phyloP scores from a whole-genome alignment of 2,797 vertebrate genomes.

The Merluccius polli region DNA sequence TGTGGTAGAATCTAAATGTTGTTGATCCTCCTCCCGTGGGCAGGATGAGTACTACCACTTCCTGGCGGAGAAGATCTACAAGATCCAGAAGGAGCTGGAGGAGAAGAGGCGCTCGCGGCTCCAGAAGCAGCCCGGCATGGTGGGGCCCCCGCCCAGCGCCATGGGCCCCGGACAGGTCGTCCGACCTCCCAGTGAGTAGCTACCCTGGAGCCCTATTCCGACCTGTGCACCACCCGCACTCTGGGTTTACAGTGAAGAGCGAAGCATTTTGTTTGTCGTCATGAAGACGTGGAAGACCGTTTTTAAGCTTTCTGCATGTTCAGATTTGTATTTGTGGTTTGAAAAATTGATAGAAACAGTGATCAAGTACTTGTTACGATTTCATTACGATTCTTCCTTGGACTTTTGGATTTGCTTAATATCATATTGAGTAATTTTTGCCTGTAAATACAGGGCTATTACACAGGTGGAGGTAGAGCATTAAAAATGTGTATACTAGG shows the following conservation, averaged over 20 bases:
- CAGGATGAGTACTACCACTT: slow-evolving; percentile 99
- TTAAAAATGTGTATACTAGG: background rate
- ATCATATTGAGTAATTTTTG: too few relatives aligned
- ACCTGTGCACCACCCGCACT: background rate
- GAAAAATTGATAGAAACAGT: too few relatives aligned
- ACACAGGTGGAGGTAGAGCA: background rate
- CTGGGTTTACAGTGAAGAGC: too few relatives aligned
- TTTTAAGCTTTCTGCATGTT: too few relatives aligned
- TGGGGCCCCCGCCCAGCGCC: slow-evolving; percentile 78
- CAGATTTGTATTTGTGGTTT: too few relatives aligned
- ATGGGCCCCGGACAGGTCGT: slow-evolving; percentile 82
- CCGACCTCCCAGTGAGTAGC: slow-evolving; percentile 84
- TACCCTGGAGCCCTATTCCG: background rate
- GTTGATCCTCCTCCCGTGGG: slow-evolving; percentile 2
- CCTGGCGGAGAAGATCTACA: slow-evolving; percentile 98
- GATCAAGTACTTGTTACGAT: too few relatives aligned
- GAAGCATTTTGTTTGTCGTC: too few relatives aligned
- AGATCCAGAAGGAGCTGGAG: slow-evolving; percentile 97
- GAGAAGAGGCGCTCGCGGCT: slow-evolving; percentile 93
- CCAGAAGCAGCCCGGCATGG: slow-evolving; percentile 88
- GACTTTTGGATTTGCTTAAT: too few relatives aligned
- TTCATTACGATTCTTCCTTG: too few relatives aligned
- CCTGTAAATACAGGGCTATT: too few relatives aligned
- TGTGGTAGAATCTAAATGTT: background rate
- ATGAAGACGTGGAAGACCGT: too few relatives aligned